Conservation (phyloP, 2,113 vertebrate genomes). For the Leptodactylus fuscus region DNA sequence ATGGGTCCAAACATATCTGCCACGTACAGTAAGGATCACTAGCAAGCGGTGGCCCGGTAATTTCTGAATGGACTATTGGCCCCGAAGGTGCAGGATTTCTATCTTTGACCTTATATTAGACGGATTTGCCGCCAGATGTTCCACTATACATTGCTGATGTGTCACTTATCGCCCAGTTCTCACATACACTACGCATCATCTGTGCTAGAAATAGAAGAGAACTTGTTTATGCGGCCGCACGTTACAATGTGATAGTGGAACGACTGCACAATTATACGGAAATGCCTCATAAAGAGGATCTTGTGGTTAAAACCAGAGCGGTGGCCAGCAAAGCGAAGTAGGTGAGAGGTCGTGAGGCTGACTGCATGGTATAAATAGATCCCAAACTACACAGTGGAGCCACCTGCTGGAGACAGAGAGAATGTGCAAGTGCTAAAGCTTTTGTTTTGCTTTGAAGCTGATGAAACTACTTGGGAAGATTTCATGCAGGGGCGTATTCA, state of each 20-base stretch:
- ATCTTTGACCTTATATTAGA: too few species aligned
- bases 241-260: neutral
- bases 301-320: neutral
- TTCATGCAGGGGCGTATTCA: too few species aligned
- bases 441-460: neutral
- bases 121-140: too few species aligned
- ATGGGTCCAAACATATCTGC: too few species aligned
- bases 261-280: neutral
- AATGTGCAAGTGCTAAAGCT: neutral
- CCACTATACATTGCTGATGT: neutral
- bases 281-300: neutral
- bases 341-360: neutral
- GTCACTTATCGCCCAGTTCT: neutral
- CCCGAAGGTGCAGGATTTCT: too few species aligned
- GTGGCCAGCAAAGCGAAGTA: neutral
- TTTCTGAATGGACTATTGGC: too few species aligned
- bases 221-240: neutral
- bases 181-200: neutral
- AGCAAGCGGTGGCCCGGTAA: too few species aligned
- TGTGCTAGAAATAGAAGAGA: neutral
- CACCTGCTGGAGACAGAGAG: neutral
- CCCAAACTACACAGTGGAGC: neutral
- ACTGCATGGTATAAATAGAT: neutral
- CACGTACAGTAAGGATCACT: too few species aligned
- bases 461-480: neutral